phyloP scores from a whole-genome alignment of 2,113 vertebrate species.

The Larimichthys polyactis region DNA sequence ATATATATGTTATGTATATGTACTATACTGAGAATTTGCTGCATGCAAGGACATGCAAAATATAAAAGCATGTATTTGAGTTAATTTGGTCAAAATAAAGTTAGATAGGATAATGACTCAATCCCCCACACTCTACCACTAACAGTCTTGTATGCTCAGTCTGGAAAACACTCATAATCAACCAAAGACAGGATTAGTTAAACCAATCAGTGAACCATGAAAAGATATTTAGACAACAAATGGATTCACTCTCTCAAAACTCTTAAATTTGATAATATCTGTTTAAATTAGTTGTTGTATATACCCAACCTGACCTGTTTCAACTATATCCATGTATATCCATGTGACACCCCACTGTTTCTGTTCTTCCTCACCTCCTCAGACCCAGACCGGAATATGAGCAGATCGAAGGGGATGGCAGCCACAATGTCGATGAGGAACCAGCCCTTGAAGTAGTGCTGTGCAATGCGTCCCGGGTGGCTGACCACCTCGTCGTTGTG shows the following conservation, averaged over 20 bases:
- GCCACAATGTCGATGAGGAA: constrained; percentile 99
- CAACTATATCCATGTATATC: too few relatives aligned
- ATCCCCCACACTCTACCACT: neutral
- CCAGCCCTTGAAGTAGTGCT: constrained; percentile 99
- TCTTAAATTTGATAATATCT: neutral
- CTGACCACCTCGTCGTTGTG: constrained; percentile 98
- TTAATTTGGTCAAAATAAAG: too few relatives aligned
- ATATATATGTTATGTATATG: too few relatives aligned
- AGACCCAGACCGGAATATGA: constrained; percentile 94
- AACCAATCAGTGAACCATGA: neutral
- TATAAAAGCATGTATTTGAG: too few relatives aligned
- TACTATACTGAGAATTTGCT: neutral
- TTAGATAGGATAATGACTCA: too few relatives aligned
- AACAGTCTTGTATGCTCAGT: neutral
- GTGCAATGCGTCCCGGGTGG: constrained; percentile 93
- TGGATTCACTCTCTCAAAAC: neutral
- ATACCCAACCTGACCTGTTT: too few relatives aligned
- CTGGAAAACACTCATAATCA: too few relatives aligned
- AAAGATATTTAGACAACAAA: neutral
- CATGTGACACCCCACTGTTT: neutral
- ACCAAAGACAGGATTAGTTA: neutral
- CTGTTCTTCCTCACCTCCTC: constrained; percentile 89
- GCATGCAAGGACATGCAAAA: too few relatives aligned
- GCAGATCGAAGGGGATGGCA: constrained; percentile 97
- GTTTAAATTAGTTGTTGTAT: too few relatives aligned